Conservation (phyloP, 2,113 vertebrate species). For the Lynx canadensis region DNA sequence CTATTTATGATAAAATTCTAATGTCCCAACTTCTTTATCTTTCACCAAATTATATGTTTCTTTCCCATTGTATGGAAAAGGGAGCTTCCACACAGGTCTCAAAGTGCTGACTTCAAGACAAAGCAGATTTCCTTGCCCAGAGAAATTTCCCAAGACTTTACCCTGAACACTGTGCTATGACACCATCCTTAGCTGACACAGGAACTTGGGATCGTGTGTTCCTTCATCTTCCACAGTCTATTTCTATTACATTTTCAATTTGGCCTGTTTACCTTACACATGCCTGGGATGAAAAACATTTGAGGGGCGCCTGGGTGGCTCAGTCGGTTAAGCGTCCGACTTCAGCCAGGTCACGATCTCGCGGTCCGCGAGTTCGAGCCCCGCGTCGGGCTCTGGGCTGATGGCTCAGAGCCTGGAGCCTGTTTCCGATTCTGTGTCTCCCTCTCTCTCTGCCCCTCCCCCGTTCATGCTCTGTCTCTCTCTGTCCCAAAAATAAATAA, state of each 20-base stretch:
- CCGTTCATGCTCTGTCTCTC: no score
- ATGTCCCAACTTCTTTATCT: background rate
- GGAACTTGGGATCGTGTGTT: background rate
- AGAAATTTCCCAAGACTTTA: background rate
- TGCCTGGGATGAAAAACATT: background rate
- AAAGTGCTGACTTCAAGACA: background rate
- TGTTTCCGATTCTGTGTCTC: no score
- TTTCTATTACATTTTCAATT: background rate
- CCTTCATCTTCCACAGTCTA: background rate
- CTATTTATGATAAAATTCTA: background rate
- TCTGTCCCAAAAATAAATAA: no score
- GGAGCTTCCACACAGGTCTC: background rate
- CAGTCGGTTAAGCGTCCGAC: no score
- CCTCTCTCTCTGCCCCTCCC: no score
- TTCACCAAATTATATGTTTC: background rate
- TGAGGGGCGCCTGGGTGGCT: no score
- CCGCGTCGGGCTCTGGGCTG: no score
- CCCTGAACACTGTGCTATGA: background rate
- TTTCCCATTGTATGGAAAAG: background rate
- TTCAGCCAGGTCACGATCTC: no score
- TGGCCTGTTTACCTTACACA: background rate
- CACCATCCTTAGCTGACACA: background rate
- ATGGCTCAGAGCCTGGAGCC: no score
- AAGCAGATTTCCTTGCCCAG: background rate
- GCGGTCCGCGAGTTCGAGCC: no score